Percentiles rank a stretch among this genome's conserved stretches.
Evolutionary conservation across 2,113 vertebrate genomes (phyloP).

Genomic region (Neogobius melanostomus): DNA sequence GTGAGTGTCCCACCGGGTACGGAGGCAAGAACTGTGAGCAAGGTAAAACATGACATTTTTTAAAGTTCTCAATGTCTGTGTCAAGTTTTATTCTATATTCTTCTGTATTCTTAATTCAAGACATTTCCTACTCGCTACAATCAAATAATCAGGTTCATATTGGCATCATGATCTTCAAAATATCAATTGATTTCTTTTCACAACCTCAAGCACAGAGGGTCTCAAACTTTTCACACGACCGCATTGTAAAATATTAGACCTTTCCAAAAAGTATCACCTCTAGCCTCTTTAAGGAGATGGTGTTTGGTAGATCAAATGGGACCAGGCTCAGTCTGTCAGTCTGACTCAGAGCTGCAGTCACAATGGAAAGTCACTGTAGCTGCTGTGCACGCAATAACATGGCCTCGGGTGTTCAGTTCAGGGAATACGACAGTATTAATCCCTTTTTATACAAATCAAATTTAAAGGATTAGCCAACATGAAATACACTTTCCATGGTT

Average conservation of each 20-base stretch:
- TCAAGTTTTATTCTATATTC: too few relatives aligned
- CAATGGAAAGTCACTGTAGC: slow-evolving; percentile 18
- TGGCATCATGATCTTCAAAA: too few relatives aligned
- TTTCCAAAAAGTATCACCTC: too few relatives aligned
- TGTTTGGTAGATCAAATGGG: slow-evolving; percentile 28
- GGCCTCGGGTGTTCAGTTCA: slow-evolving; percentile 34
- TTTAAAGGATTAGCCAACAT: slow-evolving; percentile 28
- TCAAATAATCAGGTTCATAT: too few relatives aligned
- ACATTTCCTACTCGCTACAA: too few relatives aligned
- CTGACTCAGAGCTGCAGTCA: slow-evolving; percentile 46
- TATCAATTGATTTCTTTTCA: too few relatives aligned
- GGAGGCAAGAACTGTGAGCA: slow-evolving; percentile 97
- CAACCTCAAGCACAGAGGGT: too few relatives aligned
- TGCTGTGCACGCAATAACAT: slow-evolving; percentile 17
- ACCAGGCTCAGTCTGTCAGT: slow-evolving; percentile 29
- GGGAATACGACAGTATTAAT: slow-evolving; percentile 19
- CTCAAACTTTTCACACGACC: too few relatives aligned
- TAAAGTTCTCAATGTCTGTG: too few relatives aligned
- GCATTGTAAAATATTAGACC: too few relatives aligned
- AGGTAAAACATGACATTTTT: slow-evolving; percentile 71
- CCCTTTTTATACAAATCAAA: slow-evolving; percentile 18
- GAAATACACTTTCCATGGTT: not conserved
- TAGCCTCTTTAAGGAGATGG: slow-evolving; percentile 22
- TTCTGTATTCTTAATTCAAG: too few relatives aligned
- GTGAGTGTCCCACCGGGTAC: slow-evolving; percentile 82